A percentile compares a stretch with the other conserved stretches of the same genome.
These are phyloP conservation scores for Phalera bucephala DNA, from an alignment of 2,888 invertebrate genomes.

Conservation along the genomic window DNA sequence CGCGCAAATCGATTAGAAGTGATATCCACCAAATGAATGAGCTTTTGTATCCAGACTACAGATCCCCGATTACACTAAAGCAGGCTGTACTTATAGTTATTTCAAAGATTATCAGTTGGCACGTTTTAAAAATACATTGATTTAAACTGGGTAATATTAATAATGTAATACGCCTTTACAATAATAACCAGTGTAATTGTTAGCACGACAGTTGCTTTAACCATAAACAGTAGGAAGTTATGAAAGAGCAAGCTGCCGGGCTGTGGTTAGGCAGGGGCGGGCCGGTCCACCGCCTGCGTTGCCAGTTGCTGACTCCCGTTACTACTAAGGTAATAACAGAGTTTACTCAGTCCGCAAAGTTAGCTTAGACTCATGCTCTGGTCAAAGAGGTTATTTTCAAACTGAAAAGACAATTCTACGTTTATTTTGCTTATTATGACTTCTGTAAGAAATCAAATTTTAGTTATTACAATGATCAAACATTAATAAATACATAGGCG, in stretches of 20 bases:
- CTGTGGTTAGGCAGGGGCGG: constrained; percentile 40
- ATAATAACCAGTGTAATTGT: too few relatives aligned
- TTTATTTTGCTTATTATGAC: neutral
- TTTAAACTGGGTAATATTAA: too few relatives aligned
- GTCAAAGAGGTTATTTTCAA: constrained; percentile 26
- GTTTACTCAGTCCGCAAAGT: constrained; percentile 43
- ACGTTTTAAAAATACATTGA: constrained; percentile 3
- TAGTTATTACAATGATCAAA: neutral
- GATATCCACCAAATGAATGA: constrained; percentile 62
- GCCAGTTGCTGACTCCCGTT: constrained; percentile 43
- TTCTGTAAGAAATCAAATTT: neutral
- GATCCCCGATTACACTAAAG: too few relatives aligned
- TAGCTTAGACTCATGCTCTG: constrained; percentile 45
- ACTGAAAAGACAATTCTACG: constrained; percentile 7
- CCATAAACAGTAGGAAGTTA: constrained; percentile 24
- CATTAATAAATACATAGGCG: neutral
- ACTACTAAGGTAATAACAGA: constrained; percentile 65
- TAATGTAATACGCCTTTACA: too few relatives aligned
- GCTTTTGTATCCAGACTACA: constrained; percentile 24
- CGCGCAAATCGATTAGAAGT: constrained; percentile 72
- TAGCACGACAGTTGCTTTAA: too few relatives aligned
- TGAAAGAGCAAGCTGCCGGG: constrained; percentile 33
- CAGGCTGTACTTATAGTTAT: too few relatives aligned
- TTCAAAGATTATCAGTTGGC: neutral
- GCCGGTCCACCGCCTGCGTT: constrained; percentile 41